Conservation (phyloP, 2,797 vertebrate genomes). For the Pseudochaenichthys georgianus region DNA sequence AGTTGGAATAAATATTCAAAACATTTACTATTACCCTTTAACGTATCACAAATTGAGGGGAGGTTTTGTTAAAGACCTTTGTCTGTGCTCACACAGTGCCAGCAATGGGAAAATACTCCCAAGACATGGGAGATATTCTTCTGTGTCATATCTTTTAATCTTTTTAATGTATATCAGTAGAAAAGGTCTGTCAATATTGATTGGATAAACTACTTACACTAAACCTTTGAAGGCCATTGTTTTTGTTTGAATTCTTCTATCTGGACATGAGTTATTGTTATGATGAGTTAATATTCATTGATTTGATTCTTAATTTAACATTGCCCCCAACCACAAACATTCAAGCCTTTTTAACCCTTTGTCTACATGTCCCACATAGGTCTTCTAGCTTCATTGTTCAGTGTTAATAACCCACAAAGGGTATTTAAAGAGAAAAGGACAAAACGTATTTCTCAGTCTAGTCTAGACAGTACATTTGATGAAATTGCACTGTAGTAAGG, state of each 20-base stretch:
- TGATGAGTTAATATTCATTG: constrained; percentile 26
- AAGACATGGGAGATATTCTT: neutral
- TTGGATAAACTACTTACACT: constrained; percentile 22
- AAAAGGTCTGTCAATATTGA: constrained; percentile 45
- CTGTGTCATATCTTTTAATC: neutral
- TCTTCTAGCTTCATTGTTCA: neutral
- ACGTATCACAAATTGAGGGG: neutral
- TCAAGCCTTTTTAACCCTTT: neutral
- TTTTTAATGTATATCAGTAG: neutral
- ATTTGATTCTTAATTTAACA: constrained; percentile 4
- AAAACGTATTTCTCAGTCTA: neutral
- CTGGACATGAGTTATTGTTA: constrained; percentile 5
- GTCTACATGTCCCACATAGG: too few relatives aligned
- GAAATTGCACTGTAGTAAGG: neutral
- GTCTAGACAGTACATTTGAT: neutral
- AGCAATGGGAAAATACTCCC: neutral
- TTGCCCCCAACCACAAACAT: neutral
- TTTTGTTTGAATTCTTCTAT: constrained; percentile 4
- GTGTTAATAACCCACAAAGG: neutral
- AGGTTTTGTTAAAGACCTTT: neutral
- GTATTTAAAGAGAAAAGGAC: neutral
- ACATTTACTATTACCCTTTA: neutral
- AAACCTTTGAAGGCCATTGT: constrained; percentile 10
- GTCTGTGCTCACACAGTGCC: neutral
- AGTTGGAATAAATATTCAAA: neutral